Evolutionary conservation across 2,888 invertebrate species (phyloP).

Genomic region (Andrena trimmerana): DNA sequence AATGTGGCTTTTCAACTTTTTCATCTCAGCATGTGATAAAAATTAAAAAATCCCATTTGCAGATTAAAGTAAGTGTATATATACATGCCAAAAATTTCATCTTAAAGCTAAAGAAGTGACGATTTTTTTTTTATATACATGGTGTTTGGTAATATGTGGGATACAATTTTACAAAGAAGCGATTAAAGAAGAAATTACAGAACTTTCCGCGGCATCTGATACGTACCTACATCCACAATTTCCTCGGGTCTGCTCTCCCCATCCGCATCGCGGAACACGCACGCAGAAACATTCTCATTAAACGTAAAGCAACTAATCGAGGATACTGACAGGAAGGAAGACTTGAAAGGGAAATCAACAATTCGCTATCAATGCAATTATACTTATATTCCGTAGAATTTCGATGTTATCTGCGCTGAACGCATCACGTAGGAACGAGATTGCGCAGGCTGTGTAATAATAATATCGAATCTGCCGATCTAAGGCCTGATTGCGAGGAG

Average conservation of each 20-base stretch:
- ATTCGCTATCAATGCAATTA: conserved; percentile 41
- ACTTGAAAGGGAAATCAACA: conserved; percentile 14
- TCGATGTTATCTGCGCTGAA: conserved; percentile 30
- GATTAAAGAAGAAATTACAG: too few relatives aligned
- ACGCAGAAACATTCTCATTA: conserved; percentile 6
- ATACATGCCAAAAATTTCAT: too few relatives aligned
- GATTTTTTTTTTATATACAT: too few relatives aligned
- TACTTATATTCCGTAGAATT: conserved; percentile 3
- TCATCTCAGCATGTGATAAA: too few relatives aligned
- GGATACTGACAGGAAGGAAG: conserved; percentile 31
- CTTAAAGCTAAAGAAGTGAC: too few relatives aligned
- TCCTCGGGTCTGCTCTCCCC: neutral
- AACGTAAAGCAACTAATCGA: conserved; percentile 18
- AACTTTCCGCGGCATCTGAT: too few relatives aligned
- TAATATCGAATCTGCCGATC: conserved; percentile 22
- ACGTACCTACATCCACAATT: neutral
- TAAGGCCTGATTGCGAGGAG: conserved; percentile 6
- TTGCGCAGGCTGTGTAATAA: conserved; percentile 15
- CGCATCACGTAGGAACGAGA: conserved; percentile 34
- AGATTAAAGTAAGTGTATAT: too few relatives aligned
- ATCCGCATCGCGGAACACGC: neutral
- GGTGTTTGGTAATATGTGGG: too few relatives aligned
- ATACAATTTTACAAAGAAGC: too few relatives aligned
- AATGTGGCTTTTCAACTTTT: too few relatives aligned
- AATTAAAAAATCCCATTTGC: too few relatives aligned